Percentiles rank a stretch among this genome's conserved stretches.
phyloP scores from a whole-genome alignment of 2,113 vertebrate species.

The Kryptolebias marmoratus region DNA sequence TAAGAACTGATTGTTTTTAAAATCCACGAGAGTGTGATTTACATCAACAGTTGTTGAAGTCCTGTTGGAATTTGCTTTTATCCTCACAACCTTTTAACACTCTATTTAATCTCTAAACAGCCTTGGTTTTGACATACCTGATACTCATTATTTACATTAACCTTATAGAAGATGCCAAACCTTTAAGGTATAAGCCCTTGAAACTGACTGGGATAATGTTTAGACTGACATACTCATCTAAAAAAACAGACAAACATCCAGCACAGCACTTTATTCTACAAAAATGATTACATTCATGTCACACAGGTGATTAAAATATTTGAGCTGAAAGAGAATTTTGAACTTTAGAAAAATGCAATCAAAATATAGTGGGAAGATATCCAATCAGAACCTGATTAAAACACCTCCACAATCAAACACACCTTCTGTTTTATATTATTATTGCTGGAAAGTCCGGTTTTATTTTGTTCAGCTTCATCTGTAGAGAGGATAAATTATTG shows the following conservation, averaged over 20 bases:
- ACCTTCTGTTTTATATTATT: no score
- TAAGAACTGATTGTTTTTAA: not conserved
- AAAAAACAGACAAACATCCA: not conserved
- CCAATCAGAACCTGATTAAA: no score
- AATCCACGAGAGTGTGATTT: not conserved
- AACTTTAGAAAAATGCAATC: no score
- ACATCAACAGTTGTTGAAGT: not conserved
- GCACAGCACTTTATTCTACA: no score
- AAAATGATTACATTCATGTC: no score
- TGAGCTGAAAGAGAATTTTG: no score
- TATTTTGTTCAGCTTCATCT: conserved; percentile 13
- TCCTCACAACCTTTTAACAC: not conserved
- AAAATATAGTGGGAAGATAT: no score
- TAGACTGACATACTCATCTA: not conserved
- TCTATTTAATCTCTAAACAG: not conserved
- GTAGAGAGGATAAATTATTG: conserved; percentile 9
- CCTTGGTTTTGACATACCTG: no score
- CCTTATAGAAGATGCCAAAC: not conserved
- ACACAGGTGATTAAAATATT: no score
- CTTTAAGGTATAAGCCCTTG: not conserved
- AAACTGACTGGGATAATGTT: not conserved
- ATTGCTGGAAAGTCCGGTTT: conserved; percentile 1
- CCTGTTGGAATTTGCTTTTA: not conserved
- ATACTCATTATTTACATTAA: not conserved
- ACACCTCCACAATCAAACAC: no score